Evolutionary conservation across 2,888 invertebrate species (phyloP), one percentile per base, ranked within the genome.

Genomic region (Sinhomidia bicolor): DNA sequence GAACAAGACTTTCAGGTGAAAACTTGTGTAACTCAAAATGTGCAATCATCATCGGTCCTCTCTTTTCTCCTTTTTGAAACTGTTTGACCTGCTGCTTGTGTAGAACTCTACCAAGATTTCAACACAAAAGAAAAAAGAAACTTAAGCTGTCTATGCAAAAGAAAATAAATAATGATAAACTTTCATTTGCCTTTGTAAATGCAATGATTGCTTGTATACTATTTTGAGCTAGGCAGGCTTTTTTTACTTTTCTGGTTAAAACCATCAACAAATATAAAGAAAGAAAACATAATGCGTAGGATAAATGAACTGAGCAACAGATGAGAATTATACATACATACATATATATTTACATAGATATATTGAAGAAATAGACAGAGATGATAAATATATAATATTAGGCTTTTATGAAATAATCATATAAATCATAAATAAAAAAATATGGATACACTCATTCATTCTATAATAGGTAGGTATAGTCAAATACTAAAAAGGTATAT

Each of bases 231-330:
- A 68, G 36, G 68, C 68, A 68, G 36, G 68, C 68, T 36, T 71
- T 71, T 23, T 44, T 44, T 44, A 23, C 41, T 23, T 71, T 29
- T n/a, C 14, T 0, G 10, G 36, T 14, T 36, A 36, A n/a, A 68
- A 36, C 17, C 1, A 68, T 32, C 10, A 32, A 7, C 62, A 32
- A 32, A 62, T n/a, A 32, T 29, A 62, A 32, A 12, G 32, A 62
- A 5, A 10, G 3, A 51, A 10, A 51, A 36, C 32, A 41, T 44
- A 44, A 62, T 36, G 65, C 32, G 36, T 79, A 79, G 79, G 36
- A 10, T 80, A 62, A 80, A 62, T 44, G 80, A 80, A 80, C 80
- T 80, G 80, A 80, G 80, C 60, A 80, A 80, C 74, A 62, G 17
- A 74, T 74, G 74, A 74, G 74, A 74, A 74, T 74, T 74, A 44